A percentile compares a stretch with the other conserved stretches of the same genome.
These are phyloP conservation scores for Hermodice carunculata DNA, from an alignment of 2,888 invertebrate genomes.

Conservation along the genomic window DNA sequence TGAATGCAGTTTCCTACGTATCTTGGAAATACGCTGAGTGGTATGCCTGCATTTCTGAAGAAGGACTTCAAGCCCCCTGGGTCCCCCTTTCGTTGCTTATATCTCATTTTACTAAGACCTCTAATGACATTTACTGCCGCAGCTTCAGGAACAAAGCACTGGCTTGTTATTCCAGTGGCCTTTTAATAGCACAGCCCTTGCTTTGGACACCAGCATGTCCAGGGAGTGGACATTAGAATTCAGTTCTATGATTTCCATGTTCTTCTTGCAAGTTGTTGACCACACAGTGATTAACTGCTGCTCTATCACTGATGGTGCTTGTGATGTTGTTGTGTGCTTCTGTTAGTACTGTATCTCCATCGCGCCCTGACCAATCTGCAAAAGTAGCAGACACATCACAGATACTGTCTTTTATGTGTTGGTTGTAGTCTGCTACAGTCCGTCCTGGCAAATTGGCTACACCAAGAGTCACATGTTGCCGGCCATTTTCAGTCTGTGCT, in stretches of 20 bases:
- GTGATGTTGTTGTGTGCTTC: neutral
- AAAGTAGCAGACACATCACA: neutral
- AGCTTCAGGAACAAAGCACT: neutral
- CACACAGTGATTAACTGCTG: neutral
- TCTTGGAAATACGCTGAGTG: neutral
- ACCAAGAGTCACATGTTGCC: neutral
- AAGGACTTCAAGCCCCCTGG: neutral
- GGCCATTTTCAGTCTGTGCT: neutral
- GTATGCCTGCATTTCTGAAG: neutral
- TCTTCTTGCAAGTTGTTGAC: neutral
- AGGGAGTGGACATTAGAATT: neutral
- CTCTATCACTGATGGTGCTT: neutral
- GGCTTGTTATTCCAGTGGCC: too few species aligned
- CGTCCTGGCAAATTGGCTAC: neutral
- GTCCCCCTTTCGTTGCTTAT: slow-evolving; percentile 5
- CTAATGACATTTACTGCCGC: slow-evolving; percentile 7
- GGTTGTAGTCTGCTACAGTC: neutral
- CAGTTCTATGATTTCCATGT: neutral
- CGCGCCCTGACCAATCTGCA: neutral
- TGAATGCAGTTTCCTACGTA: slow-evolving; percentile 10
- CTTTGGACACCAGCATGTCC: neutral
- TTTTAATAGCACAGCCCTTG: slow-evolving; percentile 4
- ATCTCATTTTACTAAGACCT: too few species aligned
- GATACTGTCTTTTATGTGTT: neutral
- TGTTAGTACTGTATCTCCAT: neutral